Evolutionary conservation across 2,797 vertebrate genomes (phyloP), one percentile per base, ranked within the genome.

Genomic region (Austrolebias charrua): DNA sequence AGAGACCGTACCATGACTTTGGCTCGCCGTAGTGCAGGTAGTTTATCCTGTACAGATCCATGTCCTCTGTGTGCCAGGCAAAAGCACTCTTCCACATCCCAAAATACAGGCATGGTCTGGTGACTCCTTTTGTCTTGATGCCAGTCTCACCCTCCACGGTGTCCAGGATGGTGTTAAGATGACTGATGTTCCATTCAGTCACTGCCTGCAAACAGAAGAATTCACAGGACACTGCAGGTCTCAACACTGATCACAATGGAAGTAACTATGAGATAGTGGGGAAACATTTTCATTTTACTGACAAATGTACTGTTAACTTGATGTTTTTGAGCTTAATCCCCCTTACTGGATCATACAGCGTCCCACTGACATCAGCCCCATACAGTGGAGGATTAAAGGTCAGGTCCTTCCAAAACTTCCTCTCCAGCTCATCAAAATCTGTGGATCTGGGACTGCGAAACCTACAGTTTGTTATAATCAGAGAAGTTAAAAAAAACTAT

Each of bases 1-100:
- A 9, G 35, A 61, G 42, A 69, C 65, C 57, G 86, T 95, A 99
- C 98, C 98, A 99, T 55, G 97, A 97, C 74, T 98, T 98, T 2
- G 98, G 96, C 48, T 99, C 96, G 58, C 98, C 98, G 42, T 98
- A 98, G 88, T 99, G 98, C 80, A 99, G 88, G 76, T 97, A 99
- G 86, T 95, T 98, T 82, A 98, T 96, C 89, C 95, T 98, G 84
- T 99, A 99, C 1, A 99, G 92, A 81, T 99, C 97, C 98, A 99
- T 99, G 90, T 99, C 97, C 67, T 99, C 97, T 0, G 96, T 99
- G 76, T 99, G 97, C 98, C 98, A 99, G 1, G 98, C 96, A 47
- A 98, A 98, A 0, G 97, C 96, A 0, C 96, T 99, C 87, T 99
- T 99, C 98, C 98, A 99, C 98, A 99, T 99, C 55, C 98, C 98